A percentile compares a stretch with the other conserved stretches of the same genome.
Evolutionary conservation across 2,797 vertebrate species (phyloP).

Genomic region (Crypturellus tataupa): DNA sequence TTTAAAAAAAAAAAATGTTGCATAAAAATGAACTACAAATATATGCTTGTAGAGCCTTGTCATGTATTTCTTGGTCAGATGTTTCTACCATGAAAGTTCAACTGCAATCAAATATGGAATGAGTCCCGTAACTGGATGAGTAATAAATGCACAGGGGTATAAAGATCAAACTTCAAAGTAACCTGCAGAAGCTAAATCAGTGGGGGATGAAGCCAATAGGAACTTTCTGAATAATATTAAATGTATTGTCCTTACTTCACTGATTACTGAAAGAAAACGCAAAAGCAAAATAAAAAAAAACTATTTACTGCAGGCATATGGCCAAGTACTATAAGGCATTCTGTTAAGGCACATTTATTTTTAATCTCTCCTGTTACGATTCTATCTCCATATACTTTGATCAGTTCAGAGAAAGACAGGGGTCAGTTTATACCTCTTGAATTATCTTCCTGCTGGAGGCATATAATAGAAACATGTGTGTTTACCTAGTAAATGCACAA

Average conservation of each 20-base stretch:
- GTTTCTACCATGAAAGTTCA: not conserved
- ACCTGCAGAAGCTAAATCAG: not conserved
- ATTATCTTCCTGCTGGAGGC: not conserved
- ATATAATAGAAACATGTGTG: not conserved
- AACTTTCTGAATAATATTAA: not conserved
- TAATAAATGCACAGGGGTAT: not conserved
- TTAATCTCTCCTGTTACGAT: not conserved
- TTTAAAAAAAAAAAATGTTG: not conserved
- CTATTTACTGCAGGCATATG: not conserved
- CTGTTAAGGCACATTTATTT: conserved; percentile 1
- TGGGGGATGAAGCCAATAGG: not conserved
- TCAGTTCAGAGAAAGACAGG: not conserved
- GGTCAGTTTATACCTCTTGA: not conserved
- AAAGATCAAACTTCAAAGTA: conserved; percentile 13
- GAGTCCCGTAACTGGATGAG: not conserved
- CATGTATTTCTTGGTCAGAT: not conserved
- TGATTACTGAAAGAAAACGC: not conserved
- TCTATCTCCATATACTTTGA: not conserved
- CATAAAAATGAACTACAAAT: not conserved
- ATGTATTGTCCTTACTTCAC: not conserved
- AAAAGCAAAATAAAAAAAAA: not conserved
- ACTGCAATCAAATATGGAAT: not conserved
- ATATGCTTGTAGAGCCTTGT: not conserved
- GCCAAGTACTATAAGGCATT: not conserved
- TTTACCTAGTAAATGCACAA: not conserved